A percentile compares a stretch with the other conserved stretches of the same genome.
Evolutionary conservation across 1,140 invertebrate genomes (phyloP).

Genomic region (Achroia grisella): DNA sequence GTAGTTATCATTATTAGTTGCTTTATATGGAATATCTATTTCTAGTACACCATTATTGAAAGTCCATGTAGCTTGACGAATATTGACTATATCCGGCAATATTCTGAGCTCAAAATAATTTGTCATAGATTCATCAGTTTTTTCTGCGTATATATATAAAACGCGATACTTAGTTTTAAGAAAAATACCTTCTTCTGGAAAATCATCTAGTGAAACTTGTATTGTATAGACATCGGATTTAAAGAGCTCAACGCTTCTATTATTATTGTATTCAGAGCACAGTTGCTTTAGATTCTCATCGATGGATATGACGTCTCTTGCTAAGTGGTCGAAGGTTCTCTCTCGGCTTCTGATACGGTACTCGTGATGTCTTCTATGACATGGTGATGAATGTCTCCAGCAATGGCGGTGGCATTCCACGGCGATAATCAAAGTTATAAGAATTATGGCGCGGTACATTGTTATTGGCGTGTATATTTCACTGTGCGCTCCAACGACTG

Average conservation of each 20-base stretch:
- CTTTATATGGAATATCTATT: constrained; percentile 12
- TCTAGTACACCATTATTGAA: constrained; percentile 7
- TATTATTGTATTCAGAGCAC: neutral
- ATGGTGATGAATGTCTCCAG: neutral
- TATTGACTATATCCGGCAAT: constrained; percentile 11
- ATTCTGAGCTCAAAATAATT: constrained; percentile 11
- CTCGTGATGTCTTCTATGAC: neutral
- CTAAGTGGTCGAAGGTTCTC: neutral
- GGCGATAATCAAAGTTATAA: neutral
- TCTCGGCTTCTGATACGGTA: neutral
- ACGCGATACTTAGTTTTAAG: constrained; percentile 9
- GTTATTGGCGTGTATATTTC: neutral
- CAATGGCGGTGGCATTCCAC: neutral
- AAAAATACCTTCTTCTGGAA: constrained; percentile 2
- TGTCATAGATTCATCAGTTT: neutral
- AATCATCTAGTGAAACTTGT: constrained; percentile 1
- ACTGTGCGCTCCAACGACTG: neutral
- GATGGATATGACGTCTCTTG: neutral
- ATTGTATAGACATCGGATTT: constrained; percentile 12
- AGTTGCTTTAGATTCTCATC: neutral
- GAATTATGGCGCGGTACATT: neutral
- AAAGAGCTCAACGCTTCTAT: constrained; percentile 4
- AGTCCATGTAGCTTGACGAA: constrained; percentile 5
- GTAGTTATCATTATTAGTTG: neutral
- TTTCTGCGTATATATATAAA: constrained; percentile 5